Evolutionary conservation across 2,888 invertebrate genomes (phyloP).

Genomic region (Mellilla xanthometata): DNA sequence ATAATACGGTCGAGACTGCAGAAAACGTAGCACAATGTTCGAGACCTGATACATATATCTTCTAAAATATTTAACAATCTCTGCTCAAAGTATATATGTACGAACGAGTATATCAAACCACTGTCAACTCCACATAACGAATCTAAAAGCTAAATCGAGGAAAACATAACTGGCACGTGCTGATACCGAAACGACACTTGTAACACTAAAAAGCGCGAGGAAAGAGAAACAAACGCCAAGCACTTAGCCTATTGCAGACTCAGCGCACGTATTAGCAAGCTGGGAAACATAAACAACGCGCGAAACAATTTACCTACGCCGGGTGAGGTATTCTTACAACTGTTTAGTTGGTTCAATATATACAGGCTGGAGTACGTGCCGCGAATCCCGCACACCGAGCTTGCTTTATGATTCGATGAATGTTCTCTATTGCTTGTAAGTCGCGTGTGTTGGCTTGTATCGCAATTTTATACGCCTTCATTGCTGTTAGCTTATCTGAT

Average conservation of each 20-base stretch:
- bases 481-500: slow-evolving; percentile 36
- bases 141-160: not conserved
- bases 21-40: no score
- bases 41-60: no score
- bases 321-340: slow-evolving; percentile 77
- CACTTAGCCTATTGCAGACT: slow-evolving; percentile 48
- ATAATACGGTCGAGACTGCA: no score
- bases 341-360: slow-evolving; percentile 79
- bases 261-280: slow-evolving; percentile 75
- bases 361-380: slow-evolving; percentile 65
- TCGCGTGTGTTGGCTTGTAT: slow-evolving; percentile 45
- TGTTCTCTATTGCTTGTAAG: slow-evolving; percentile 59
- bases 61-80: no score
- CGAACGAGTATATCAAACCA: no score
- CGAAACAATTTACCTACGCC: slow-evolving; percentile 78
- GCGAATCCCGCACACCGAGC: slow-evolving; percentile 50
- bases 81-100: no score
- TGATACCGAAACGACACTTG: slow-evolving; percentile 31
- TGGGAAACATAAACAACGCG: slow-evolving; percentile 75
- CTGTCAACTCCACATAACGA: not conserved
- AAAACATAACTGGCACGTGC: slow-evolving; percentile 6
- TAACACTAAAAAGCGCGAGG: slow-evolving; percentile 39
- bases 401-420: slow-evolving; percentile 64
- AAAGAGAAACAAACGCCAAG: slow-evolving; percentile 30
- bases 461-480: slow-evolving; percentile 55